These are phyloP conservation scores for Lasioglossum figueresi DNA, from an alignment of 2,888 invertebrate genomes.

Conservation along the genomic window DNA sequence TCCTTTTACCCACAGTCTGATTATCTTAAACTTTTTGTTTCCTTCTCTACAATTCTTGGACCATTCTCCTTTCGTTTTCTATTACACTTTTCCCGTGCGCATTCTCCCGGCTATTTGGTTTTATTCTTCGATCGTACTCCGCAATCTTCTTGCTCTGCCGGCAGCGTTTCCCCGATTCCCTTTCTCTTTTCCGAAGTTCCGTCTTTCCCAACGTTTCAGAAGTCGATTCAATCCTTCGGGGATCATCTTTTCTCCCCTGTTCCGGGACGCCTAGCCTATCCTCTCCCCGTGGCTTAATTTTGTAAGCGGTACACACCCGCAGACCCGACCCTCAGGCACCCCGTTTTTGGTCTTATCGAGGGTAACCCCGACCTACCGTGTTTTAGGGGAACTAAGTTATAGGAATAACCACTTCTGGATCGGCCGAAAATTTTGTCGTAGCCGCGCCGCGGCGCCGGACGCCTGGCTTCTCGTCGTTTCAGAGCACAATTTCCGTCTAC, in stretches of 20 bases:
- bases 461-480: neutral
- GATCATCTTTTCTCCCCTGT: slow-evolving; percentile 29
- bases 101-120: slow-evolving; percentile 2
- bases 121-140: neutral
- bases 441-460: neutral
- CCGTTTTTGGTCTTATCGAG: slow-evolving; percentile 43
- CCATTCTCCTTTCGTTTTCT: neutral
- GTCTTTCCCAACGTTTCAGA: slow-evolving; percentile 27
- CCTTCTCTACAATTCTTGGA: neutral
- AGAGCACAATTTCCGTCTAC: neutral
- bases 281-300: slow-evolving; percentile 48
- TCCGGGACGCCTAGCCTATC: slow-evolving; percentile 21
- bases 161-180: slow-evolving; percentile 20
- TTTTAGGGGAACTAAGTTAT: slow-evolving; percentile 18
- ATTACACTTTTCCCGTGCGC: slow-evolving; percentile 9
- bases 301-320: slow-evolving; percentile 42
- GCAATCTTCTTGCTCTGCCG: neutral
- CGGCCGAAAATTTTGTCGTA: neutral
- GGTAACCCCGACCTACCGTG: slow-evolving; percentile 48
- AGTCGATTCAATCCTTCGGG: slow-evolving; percentile 16
- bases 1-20: neutral
- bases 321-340: slow-evolving; percentile 20
- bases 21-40: neutral
- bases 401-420: slow-evolving; percentile 16
- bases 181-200: slow-evolving; percentile 27